These are phyloP conservation scores for Tortrix viridana DNA, from an alignment of 2,888 invertebrate genomes.

Conservation along the genomic window DNA sequence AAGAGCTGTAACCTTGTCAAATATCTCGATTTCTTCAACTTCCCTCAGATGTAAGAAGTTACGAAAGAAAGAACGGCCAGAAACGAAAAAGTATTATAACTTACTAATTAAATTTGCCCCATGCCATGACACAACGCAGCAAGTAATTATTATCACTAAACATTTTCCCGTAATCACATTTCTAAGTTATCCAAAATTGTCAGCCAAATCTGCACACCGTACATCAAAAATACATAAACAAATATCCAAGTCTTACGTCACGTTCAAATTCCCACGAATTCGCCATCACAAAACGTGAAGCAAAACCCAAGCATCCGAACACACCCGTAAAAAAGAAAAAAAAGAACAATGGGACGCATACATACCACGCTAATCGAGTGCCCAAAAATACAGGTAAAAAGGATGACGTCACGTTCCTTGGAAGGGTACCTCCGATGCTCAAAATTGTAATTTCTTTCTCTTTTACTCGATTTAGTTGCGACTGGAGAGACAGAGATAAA, in stretches of 20 bases:
- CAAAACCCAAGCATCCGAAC: conserved; percentile 42
- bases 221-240: not conserved
- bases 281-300: conserved; percentile 24
- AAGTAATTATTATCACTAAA: too few relatives aligned
- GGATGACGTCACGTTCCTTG: conserved; percentile 8
- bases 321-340: conserved; percentile 44
- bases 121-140: too few relatives aligned
- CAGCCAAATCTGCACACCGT: conserved; percentile 2
- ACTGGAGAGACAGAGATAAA: not conserved
- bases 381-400: conserved; percentile 48
- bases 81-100: too few relatives aligned
- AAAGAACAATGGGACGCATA: conserved; percentile 50
- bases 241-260: conserved; percentile 8
- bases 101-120: too few relatives aligned
- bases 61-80: too few relatives aligned
- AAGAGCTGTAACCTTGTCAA: too few relatives aligned
- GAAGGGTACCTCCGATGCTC: conserved; percentile 1
- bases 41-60: too few relatives aligned
- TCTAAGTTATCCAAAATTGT: too few relatives aligned
- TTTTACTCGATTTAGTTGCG: not conserved
- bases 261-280: conserved; percentile 45
- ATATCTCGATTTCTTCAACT: too few relatives aligned
- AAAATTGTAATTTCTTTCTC: not conserved
- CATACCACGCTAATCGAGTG: conserved; percentile 57
- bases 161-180: too few relatives aligned